phyloP scores from a whole-genome alignment of 37 sponge, comb jelly and placozoan genomes.

The Crambe crambe region DNA sequence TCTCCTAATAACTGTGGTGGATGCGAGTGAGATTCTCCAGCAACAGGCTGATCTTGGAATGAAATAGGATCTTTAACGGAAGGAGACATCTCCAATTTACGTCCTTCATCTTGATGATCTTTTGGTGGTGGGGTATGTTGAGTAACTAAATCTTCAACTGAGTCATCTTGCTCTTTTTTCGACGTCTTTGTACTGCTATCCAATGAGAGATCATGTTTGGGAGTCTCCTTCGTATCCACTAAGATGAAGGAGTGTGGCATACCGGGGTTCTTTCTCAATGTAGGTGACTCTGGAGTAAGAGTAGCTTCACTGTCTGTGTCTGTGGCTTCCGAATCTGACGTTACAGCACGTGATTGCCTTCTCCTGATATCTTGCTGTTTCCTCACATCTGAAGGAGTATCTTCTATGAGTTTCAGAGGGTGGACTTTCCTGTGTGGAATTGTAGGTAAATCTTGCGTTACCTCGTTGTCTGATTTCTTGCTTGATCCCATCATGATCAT shows the following conservation, averaged over 20 bases:
- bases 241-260: neutral
- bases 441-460: neutral
- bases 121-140: neutral
- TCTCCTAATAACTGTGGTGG: neutral
- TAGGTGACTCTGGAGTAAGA: constrained; percentile 32
- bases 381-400: neutral
- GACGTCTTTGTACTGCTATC: too few species aligned
- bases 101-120: neutral
- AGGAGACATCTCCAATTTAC: neutral
- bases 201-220: neutral
- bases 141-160: neutral
- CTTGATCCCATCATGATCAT: constrained; percentile 50
- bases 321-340: constrained; percentile 20
- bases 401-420: neutral
- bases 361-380: too few species aligned
- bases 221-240: neutral
- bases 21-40: neutral
- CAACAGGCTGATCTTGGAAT: neutral
- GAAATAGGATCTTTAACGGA: neutral
- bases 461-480: neutral
- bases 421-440: neutral
- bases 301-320: constrained; percentile 54
- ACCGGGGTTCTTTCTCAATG: neutral
- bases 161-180: neutral
- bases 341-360: neutral